Conservation (phyloP, 2,113 vertebrate species). For the Pedetes capensis region DNA sequence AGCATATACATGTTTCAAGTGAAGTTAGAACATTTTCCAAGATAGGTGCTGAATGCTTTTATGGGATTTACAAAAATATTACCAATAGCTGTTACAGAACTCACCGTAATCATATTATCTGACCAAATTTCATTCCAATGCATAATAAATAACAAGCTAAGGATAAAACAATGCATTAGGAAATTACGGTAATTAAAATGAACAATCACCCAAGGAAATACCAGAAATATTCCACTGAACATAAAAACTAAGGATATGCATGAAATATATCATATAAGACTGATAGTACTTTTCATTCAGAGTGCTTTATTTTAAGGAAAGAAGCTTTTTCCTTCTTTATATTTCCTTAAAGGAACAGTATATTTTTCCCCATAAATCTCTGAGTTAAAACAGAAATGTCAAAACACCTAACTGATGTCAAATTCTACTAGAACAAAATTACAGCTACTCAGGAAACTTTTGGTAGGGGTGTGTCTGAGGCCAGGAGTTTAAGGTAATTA, state of each 20-base stretch:
- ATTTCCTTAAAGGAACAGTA: background rate
- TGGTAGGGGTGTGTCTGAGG: no score
- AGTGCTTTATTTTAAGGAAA: background rate
- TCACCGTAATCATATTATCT: constrained; percentile 77
- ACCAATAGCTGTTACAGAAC: constrained; percentile 66
- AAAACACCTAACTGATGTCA: background rate
- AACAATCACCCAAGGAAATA: constrained; percentile 30
- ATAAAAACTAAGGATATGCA: background rate
- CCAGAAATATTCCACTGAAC: background rate
- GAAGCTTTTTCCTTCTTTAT: background rate
- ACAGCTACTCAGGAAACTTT: background rate
- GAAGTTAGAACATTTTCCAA: background rate
- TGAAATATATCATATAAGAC: constrained; percentile 23
- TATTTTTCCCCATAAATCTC: no score
- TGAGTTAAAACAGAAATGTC: no score
- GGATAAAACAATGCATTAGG: constrained; percentile 76
- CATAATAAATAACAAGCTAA: constrained; percentile 75
- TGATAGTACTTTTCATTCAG: no score
- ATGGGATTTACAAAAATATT: constrained; percentile 13
- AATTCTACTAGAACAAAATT: background rate
- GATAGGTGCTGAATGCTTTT: background rate
- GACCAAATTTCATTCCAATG: constrained; percentile 76
- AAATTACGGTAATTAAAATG: constrained; percentile 56
- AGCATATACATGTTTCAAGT: background rate
- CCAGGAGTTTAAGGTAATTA: background rate